Base-by-base conservation (phyloP, 92 coral and sea anemone species). In the Phymanthus crucifer region DNA sequence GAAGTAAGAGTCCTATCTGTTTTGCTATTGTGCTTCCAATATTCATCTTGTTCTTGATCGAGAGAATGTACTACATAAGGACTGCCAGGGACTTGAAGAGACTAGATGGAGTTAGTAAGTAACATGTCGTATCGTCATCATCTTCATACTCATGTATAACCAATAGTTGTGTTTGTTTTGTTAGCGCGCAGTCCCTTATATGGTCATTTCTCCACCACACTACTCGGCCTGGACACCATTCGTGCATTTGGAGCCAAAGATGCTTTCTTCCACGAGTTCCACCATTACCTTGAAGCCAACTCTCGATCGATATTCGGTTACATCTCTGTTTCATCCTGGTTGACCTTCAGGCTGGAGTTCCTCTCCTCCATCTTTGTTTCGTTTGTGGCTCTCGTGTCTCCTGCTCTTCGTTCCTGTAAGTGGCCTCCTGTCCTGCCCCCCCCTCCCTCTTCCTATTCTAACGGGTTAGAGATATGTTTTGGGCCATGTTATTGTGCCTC, bases 111-210 rank as follows among this genome's bases (percentile, higher is more conserved):
- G 58, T 82, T 31, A 73, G 86, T 82, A 61, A 82, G 86, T 82
- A 74, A 24, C n/a, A n/a, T n/a, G n/a, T n/a, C n/a, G n/a, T n/a
- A n/a, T n/a, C n/a, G n/a, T n/a, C n/a, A n/a, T n/a, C n/a, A n/a
- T n/a, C n/a, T n/a, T n/a, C 2, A 1, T 45, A 1, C 33, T 26
- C 32, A 31, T 27, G 31, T 2, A 67, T 32, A 19, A 70, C 45
- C 23, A 32, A 33, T 46, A 21, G 3, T 47, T 37, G 18, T 12
- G 57, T 45, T 9, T 9, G 19, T 5, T 4, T 9, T 46, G 66
- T 34, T 69, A 82, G 86, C 86, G 61, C 86, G 86, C 72, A 82
- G 86, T 40, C 86, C 86, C 24, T 43, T 82, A 71, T 82, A 54
- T 24, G 80, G 86, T 26, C 86, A 82, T 34, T 82, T 82, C 72